phyloP scores from a whole-genome alignment of 2,797 vertebrate genomes.

The Odontamblyopus rebecca region DNA sequence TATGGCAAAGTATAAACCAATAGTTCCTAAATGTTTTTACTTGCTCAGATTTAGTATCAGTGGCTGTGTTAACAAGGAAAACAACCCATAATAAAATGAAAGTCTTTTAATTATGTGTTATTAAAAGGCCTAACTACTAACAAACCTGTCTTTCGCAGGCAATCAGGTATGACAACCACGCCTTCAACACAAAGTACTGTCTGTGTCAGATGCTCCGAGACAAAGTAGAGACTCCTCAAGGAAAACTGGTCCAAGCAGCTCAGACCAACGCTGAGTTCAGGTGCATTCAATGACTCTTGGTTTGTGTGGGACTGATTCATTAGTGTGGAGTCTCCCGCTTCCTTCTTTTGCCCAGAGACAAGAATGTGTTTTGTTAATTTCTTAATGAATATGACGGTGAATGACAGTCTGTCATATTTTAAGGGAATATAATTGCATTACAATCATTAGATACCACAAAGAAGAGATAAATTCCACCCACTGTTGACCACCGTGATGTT shows the following conservation, averaged over 20 bases:
- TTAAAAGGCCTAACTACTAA: background rate
- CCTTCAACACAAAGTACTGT: slow-evolving; percentile 97
- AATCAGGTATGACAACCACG: slow-evolving; percentile 90
- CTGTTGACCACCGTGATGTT: too few species aligned
- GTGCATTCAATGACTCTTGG: slow-evolving; percentile 55
- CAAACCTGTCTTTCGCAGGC: slow-evolving; percentile 73
- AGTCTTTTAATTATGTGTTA: too few species aligned
- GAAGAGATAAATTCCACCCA: too few species aligned
- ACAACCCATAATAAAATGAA: too few species aligned
- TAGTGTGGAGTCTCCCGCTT: background rate
- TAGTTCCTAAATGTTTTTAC: too few species aligned
- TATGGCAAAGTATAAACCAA: too few species aligned
- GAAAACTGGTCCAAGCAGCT: slow-evolving; percentile 87
- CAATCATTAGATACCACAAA: too few species aligned
- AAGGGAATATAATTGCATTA: too few species aligned
- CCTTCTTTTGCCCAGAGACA: background rate
- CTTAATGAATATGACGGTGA: background rate
- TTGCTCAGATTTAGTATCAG: too few species aligned
- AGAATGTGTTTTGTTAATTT: background rate
- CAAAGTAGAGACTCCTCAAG: slow-evolving; percentile 87
- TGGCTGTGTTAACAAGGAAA: too few species aligned
- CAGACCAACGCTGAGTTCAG: slow-evolving; percentile 90
- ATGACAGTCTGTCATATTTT: background rate
- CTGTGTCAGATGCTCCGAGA: slow-evolving; percentile 96
- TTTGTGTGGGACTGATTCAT: background rate